Evolutionary conservation across 2,888 invertebrate species (phyloP).

Genomic region (Protophormia terraenovae): DNA sequence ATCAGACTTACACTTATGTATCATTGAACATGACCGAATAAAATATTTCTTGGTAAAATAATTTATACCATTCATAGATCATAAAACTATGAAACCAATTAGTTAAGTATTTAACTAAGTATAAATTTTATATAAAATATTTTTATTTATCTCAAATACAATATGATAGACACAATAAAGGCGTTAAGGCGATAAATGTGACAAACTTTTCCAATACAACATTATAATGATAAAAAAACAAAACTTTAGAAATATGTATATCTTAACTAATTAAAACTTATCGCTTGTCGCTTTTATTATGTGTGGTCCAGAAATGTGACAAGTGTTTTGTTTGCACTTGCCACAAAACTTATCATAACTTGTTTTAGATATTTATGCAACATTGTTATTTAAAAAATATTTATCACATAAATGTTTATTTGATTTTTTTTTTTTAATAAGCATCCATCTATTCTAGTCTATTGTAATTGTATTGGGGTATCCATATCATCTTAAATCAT

Average conservation of each 20-base stretch:
- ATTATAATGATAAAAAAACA: neutral
- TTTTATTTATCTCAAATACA: neutral
- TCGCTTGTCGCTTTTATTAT: constrained; percentile 10
- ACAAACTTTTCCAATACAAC: neutral
- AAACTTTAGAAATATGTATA: neutral
- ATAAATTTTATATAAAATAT: neutral
- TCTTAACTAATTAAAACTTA: neutral
- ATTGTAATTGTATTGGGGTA: constrained; percentile 6
- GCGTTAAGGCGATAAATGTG: neutral
- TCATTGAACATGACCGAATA: constrained; percentile 14
- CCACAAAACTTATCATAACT: constrained; percentile 10
- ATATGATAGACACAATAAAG: neutral
- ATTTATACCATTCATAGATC: constrained; percentile 47
- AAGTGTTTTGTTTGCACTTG: constrained; percentile 39
- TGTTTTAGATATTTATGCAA: neutral
- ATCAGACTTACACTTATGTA: neutral
- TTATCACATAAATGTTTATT: constrained; percentile 13
- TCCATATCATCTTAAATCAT: neutral
- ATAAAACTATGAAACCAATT: constrained; percentile 57
- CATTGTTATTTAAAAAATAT: neutral
- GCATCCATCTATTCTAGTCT: constrained; percentile 11
- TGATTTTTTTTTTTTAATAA: neutral
- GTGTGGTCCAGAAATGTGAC: constrained; percentile 40
- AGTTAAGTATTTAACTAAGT: constrained; percentile 39
- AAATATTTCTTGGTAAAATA: constrained; percentile 54